These are phyloP conservation scores for Thelaira solivaga DNA, from an alignment of 2,888 invertebrate genomes.

Conservation along the genomic window DNA sequence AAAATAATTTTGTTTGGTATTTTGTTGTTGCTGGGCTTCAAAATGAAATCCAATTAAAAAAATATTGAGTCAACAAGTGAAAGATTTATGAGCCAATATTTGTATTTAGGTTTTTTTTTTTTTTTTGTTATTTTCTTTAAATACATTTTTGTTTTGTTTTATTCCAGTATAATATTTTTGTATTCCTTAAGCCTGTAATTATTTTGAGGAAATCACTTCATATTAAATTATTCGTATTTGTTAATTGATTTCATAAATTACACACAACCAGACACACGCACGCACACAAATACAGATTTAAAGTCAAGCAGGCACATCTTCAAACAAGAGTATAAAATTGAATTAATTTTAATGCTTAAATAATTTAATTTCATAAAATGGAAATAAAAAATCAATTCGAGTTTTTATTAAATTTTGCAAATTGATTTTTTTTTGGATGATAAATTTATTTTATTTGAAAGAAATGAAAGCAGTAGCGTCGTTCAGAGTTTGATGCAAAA, in stretches of 20 bases:
- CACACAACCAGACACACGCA: background rate
- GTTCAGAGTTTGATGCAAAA: too few species aligned
- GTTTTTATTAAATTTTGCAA: background rate
- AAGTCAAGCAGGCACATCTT: background rate
- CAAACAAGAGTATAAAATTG: background rate
- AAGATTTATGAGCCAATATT: constrained; percentile 71
- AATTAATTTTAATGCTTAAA: background rate
- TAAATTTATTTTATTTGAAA: constrained; percentile 1
- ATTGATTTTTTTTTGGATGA: background rate
- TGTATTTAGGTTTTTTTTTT: constrained; percentile 52
- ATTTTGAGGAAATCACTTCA: constrained; percentile 57
- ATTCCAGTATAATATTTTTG: constrained; percentile 14
- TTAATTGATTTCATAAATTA: constrained; percentile 55
- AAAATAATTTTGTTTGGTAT: constrained; percentile 10
- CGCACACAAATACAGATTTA: background rate
- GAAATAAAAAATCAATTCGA: background rate
- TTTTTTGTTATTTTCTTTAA: background rate
- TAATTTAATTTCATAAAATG: background rate
- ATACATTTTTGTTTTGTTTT: constrained; percentile 20
- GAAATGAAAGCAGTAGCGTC: too few species aligned
- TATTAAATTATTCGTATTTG: constrained; percentile 33
- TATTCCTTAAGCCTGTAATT: constrained; percentile 22
- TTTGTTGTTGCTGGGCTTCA: constrained; percentile 9
- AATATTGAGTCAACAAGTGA: constrained; percentile 71
- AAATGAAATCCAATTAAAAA: constrained; percentile 68